These are phyloP conservation scores for Xerus rutilus DNA, from an alignment of 2,797 vertebrate species.

Conservation along the genomic window DNA sequence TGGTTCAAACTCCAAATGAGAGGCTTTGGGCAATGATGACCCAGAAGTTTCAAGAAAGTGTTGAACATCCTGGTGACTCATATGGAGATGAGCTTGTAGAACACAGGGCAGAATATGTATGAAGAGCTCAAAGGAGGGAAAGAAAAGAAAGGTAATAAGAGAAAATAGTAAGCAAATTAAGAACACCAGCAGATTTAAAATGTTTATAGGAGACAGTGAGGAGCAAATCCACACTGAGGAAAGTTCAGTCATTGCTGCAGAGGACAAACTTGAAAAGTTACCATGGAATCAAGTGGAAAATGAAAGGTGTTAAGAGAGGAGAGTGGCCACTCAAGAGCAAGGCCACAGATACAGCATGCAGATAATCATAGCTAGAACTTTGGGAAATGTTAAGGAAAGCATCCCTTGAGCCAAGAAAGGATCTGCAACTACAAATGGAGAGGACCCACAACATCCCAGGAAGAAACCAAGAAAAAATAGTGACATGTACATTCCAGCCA, in stretches of 20 bases:
- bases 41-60: not conserved
- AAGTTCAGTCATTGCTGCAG: not conserved
- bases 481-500: not conserved
- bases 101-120: not conserved
- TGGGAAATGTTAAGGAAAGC: not conserved
- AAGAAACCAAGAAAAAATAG: not conserved
- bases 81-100: not conserved
- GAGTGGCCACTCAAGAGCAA: not conserved
- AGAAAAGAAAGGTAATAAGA: not conserved
- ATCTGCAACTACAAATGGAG: not conserved
- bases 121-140: not conserved
- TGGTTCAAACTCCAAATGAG: not conserved
- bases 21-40: not conserved
- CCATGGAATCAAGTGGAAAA: not conserved
- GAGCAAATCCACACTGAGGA: not conserved
- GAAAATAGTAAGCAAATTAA: not conserved
- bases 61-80: fast-evolving
- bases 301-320: not conserved
- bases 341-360: not conserved
- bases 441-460: not conserved
- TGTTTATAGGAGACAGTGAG: not conserved
- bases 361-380: not conserved
- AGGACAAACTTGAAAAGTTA: not conserved
- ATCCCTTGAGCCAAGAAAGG: not conserved
- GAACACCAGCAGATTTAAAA: not conserved